A percentile compares a stretch with the other conserved stretches of the same genome.
Evolutionary conservation across 2,797 vertebrate genomes (phyloP).

Genomic region (Pyrocephalus nanus): DNA sequence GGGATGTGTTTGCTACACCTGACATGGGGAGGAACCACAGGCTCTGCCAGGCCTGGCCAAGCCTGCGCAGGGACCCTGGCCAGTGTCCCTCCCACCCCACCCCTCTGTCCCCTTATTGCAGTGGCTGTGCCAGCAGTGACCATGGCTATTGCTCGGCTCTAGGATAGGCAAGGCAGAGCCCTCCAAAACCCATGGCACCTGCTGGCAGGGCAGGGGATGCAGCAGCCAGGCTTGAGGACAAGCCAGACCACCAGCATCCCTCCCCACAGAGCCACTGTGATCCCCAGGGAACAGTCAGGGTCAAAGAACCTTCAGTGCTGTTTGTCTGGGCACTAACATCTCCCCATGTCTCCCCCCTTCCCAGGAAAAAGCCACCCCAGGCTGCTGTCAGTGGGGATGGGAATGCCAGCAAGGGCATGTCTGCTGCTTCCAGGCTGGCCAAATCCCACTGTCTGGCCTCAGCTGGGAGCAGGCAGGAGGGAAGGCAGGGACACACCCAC

Average conservation of each 20-base stretch:
- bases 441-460: neutral
- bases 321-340: neutral
- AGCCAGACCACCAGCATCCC: neutral
- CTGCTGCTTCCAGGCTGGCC: neutral
- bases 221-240: neutral
- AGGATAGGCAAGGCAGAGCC: conserved; percentile 1
- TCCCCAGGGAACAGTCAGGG: neutral
- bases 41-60: neutral
- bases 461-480: neutral
- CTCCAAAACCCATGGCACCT: neutral
- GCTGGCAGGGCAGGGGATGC: neutral
- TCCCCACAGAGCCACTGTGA: neutral
- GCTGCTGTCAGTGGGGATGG: accelerated
- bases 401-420: neutral
- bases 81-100: neutral
- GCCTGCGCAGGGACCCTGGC: neutral
- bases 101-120: conserved; percentile 12
- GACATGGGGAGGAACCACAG: neutral
- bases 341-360: neutral
- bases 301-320: neutral
- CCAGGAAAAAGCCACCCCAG: neutral
- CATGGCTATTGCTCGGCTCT: neutral
- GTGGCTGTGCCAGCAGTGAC: neutral
- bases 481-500: neutral
- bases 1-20: conserved; percentile 16